Conservation (phyloP, 2,797 vertebrate species). For the Centroberyx gerrardi region DNA sequence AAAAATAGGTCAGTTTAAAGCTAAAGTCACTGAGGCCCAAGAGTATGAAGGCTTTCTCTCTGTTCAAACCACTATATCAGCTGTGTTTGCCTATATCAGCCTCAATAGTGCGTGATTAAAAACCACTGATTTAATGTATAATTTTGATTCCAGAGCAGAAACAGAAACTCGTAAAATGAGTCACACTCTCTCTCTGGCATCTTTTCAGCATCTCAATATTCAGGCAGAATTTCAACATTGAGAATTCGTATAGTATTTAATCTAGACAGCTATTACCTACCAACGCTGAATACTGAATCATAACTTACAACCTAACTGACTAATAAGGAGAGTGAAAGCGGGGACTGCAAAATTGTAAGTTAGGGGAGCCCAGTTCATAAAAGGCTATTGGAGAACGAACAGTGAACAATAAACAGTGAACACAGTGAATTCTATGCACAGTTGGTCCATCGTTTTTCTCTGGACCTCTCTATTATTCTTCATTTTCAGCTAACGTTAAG, state of each 20-base stretch:
- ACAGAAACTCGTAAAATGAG: not conserved
- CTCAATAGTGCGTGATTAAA: too few relatives aligned
- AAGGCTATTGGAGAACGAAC: not conserved
- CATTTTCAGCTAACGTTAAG: not conserved
- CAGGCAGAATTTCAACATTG: not conserved
- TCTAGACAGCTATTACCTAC: not conserved
- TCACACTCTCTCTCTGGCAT: not conserved
- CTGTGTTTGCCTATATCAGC: too few relatives aligned
- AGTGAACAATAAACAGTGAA: too few relatives aligned
- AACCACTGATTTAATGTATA: too few relatives aligned
- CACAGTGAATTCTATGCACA: not conserved
- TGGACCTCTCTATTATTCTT: not conserved
- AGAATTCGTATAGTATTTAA: not conserved
- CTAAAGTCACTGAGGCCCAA: too few relatives aligned
- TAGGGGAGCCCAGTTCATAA: too few relatives aligned
- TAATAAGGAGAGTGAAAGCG: not conserved
- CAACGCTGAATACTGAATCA: not conserved
- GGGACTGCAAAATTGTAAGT: not conserved
- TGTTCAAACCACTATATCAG: too few relatives aligned
- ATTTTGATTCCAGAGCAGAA: not conserved
- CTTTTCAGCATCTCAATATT: not conserved
- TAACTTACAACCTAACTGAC: too few relatives aligned
- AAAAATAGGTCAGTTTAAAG: not conserved
- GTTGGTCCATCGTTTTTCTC: too few relatives aligned
- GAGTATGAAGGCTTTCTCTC: too few relatives aligned